Evolutionary conservation across 2,888 invertebrate genomes (phyloP).

Genomic region (Emmelina monodactyla): DNA sequence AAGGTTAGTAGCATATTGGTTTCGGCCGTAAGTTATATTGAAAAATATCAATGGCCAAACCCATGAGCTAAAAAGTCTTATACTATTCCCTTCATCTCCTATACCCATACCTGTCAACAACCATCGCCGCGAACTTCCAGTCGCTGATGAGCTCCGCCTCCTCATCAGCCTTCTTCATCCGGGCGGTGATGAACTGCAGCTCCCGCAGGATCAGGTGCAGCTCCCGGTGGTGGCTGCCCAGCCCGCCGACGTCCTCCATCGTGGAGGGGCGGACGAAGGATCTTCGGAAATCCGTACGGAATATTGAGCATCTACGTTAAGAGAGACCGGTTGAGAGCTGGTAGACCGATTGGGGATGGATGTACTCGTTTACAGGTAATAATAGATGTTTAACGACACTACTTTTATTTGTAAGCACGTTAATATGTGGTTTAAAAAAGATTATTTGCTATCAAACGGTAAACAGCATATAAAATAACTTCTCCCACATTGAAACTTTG

Average conservation of each 20-base stretch:
- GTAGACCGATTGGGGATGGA: too few species aligned
- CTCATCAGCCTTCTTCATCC: conserved; percentile 94
- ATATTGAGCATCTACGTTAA: conserved; percentile 51
- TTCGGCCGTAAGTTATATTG: too few species aligned
- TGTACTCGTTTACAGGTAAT: neutral
- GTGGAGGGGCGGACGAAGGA: conserved; percentile 80
- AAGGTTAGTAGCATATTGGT: too few species aligned
- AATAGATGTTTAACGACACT: too few species aligned
- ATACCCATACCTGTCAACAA: conserved; percentile 88
- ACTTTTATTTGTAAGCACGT: too few species aligned
- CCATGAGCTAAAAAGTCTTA: too few species aligned
- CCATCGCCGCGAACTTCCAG: conserved; percentile 99
- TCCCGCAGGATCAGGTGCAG: conserved; percentile 91
- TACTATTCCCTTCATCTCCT: too few species aligned
- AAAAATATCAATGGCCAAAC: too few species aligned
- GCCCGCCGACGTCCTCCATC: conserved; percentile 74
- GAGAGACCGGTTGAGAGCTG: neutral
- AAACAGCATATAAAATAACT: too few species aligned
- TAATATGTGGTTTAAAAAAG: too few species aligned
- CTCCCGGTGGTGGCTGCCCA: conserved; percentile 81
- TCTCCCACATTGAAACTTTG: too few species aligned
- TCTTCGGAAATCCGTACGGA: conserved; percentile 59
- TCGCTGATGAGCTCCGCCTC: conserved; percentile 93
- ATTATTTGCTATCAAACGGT: too few species aligned
- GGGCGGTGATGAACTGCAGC: conserved; percentile 91